Conservation (phyloP, 64 coral and sea anemone genomes). For the Actinia equina region DNA sequence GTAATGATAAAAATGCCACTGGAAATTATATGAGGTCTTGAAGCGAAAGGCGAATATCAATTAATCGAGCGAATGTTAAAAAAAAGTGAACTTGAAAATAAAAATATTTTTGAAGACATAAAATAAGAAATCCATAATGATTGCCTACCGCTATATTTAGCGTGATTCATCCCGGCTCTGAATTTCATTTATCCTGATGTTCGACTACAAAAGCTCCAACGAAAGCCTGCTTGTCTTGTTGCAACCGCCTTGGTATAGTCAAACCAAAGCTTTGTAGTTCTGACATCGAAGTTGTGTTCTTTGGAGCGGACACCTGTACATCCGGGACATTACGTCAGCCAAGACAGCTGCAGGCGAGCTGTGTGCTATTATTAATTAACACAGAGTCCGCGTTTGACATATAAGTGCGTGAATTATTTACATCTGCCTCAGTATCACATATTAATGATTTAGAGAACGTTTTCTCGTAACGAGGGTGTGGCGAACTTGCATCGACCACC, state of each 20-base stretch:
- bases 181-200: conserved; percentile 65
- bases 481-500: background rate
- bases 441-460: conserved; percentile 29
- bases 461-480: conserved; percentile 11
- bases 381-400: conserved; percentile 65
- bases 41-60: conserved; percentile 8
- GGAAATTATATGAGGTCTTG: background rate
- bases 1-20: background rate
- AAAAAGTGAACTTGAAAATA: background rate
- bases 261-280: conserved; percentile 13
- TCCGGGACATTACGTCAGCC: conserved; percentile 63
- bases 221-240: conserved; percentile 32
- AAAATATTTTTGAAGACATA: conserved; percentile 20
- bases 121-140: conserved; percentile 11
- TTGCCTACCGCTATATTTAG: conserved; percentile 52
- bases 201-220: conserved; percentile 35
- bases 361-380: conserved; percentile 75
- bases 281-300: conserved; percentile 22
- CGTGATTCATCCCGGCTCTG: conserved; percentile 44
- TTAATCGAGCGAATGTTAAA: background rate
- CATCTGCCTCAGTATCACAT: conserved; percentile 65
- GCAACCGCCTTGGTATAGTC: conserved; percentile 10
- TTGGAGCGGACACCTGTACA: conserved; percentile 64
- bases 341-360: conserved; percentile 67
- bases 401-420: conserved; percentile 66